Evolutionary conservation across 2,888 invertebrate genomes (phyloP), one percentile per base, ranked within the genome.

Genomic region (Temnothorax rugatulus): DNA sequence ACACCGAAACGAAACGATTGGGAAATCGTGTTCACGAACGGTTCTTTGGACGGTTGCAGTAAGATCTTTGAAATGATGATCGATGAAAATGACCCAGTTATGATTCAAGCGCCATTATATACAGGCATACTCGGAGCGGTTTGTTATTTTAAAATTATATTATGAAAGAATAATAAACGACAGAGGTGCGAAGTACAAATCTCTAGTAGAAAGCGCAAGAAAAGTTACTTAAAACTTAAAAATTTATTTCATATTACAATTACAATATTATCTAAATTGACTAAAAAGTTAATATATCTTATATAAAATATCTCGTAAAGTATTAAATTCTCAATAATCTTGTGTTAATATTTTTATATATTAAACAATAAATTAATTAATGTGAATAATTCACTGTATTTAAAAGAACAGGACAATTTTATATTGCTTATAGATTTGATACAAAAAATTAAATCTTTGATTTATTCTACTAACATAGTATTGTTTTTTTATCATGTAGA

Each of bases 21-120:
- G 96, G 96, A 97, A 77, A 91, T 97, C 0, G 92, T 97, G 15
- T 95, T 98, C 18, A 97, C 97, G 0, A 96, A 96, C 84, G 98
- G 98, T 0, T 96, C 97, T 0, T 97, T 97, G 93, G 97, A 98
- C 91, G 98, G 97, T 0, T 96, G 97, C 84, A 96, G 96, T 94
- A 97, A 97, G 93, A 95, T 97, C 52, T 95, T 97, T 66, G 97
- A 98, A 87, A 96, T 97, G 95, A 93, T 97, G 52, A 90, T 98
- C 2, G 95, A 96, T 57, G 95, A 96, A 1, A 97, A 97, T 0
- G 97, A 97, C 87, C 96, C 97, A 0, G 95, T 98, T 11, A 93
- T 98, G 86, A 95, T 97, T 15, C 97, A 97, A 79, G 95, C 96
- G 90, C 97, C 97, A 4, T 94, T 97, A 0, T 98, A 97, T 92